Evolutionary conservation across 2,113 vertebrate genomes (phyloP).

Genomic region (Pluvianellus socialis): DNA sequence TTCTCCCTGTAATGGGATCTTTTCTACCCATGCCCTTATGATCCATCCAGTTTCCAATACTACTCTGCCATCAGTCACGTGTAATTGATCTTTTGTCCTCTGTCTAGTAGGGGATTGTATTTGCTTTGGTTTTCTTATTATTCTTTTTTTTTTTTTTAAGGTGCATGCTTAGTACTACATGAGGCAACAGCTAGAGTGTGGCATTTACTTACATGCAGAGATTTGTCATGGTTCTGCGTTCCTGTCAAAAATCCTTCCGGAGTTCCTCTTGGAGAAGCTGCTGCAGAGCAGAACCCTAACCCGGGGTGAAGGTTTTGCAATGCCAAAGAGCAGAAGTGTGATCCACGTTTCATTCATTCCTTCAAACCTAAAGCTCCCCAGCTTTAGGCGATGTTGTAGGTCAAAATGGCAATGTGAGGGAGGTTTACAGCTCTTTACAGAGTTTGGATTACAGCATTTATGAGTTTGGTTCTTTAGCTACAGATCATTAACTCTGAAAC

Average conservation of each 20-base stretch:
- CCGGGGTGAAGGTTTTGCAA: neutral
- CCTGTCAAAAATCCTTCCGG: neutral
- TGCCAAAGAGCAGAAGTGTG: neutral
- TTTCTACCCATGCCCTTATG: neutral
- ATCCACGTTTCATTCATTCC: neutral
- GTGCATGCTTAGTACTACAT: neutral
- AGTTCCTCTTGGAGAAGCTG: neutral
- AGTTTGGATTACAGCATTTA: neutral
- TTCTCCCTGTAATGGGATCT: neutral
- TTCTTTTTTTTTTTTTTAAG: neutral
- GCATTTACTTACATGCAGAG: neutral
- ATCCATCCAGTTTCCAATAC: neutral
- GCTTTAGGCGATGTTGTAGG: neutral
- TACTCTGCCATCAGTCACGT: neutral
- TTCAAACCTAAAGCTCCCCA: neutral
- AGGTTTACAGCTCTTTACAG: neutral
- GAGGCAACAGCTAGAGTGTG: neutral
- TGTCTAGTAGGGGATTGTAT: neutral
- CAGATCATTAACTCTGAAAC: neutral
- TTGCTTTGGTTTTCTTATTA: neutral
- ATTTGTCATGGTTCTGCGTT: fast-evolving
- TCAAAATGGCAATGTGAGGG: neutral
- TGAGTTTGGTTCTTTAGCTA: neutral
- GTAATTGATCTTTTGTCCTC: neutral
- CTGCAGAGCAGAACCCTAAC: neutral